Percentiles rank a stretch among this genome's conserved stretches.
Conservation (phyloP, 2,888 invertebrate species). For the Drosophila monieri region DNA sequence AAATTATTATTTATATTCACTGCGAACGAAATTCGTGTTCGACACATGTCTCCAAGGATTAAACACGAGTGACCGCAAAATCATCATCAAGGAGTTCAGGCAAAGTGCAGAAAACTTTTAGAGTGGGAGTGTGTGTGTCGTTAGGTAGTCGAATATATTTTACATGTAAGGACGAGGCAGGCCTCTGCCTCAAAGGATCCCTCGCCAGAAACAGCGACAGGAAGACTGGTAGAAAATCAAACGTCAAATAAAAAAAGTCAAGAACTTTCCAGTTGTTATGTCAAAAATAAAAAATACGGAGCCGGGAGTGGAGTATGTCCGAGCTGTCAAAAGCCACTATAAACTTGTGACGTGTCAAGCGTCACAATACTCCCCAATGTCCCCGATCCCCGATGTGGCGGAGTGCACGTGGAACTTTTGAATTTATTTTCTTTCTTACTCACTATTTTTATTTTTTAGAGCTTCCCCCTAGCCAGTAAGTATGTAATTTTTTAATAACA, state of each 20-base stretch:
- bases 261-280: constrained; percentile 40
- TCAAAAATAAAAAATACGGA: constrained; percentile 14
- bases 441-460: constrained; percentile 22
- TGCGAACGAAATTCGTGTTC: constrained; percentile 82
- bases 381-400: constrained; percentile 5
- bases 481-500: constrained; percentile 78
- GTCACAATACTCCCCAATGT: constrained; percentile 68
- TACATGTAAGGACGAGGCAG: constrained; percentile 6
- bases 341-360: constrained; percentile 81
- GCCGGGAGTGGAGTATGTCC: constrained; percentile 68
- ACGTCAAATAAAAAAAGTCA: constrained; percentile 47
- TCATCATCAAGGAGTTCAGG: constrained; percentile 73
- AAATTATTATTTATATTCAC: constrained; percentile 82
- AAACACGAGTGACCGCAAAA: constrained; percentile 82
- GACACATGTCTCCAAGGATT: constrained; percentile 83
- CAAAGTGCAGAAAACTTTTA: constrained; percentile 44
- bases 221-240: constrained; percentile 27
- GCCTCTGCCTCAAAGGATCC: constrained; percentile 1
- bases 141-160: constrained; percentile 3
- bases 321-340: constrained; percentile 83
- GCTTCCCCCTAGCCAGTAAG: constrained; percentile 27
- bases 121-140: neutral
- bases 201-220: constrained; percentile 2
- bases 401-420: constrained; percentile 70
- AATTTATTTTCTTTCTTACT: constrained; percentile 62